Evolutionary conservation across 2,113 vertebrate species (phyloP), one percentile per base, ranked within the genome.

Genomic region (Misgurnus anguillicaudatus): DNA sequence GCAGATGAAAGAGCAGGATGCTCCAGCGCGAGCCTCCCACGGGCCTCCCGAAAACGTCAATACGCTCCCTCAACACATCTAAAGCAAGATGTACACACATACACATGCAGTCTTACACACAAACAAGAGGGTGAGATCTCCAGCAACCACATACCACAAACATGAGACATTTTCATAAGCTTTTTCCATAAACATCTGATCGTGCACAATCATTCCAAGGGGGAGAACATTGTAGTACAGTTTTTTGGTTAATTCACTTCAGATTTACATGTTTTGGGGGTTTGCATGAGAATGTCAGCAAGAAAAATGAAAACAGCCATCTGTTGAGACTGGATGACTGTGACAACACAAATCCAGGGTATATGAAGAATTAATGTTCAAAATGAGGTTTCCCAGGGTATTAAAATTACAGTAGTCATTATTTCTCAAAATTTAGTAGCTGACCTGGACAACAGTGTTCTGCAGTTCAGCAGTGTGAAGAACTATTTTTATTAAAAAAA

Each of bases 1-100:
- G 73, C 78, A 86, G 83, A 88, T 86, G 87, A 88, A 88, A 88
- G 87, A 73, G 63, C 66, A 81, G 75, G 75, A 80, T 66, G 80
- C 85, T 85, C 79, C 84, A 88, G 86, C 72, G 82, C 84, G 87
- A 86, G 83, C 80, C 76, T 87, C 86, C 85, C 81, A 81, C 74
- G 71, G 71, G 75, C 81, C 75, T 47, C 36, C 74, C 64, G 66
- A 80, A 80, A 80, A 83, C 78, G 75, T 80, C 84, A 81, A 79
- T 85, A 80, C 64, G 79, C 79, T 75, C 75, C 77, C 84, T 75
- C 76, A 79, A 66, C 75, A 85, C 79, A 81, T 83, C 75, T 81
- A 80, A 82, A 68, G 69, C 70, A 81, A 72, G 75, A 82, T 39
- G 24, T 39, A 53, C 65, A 75, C 68, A 69, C 66, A 71, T 21